phyloP scores from a whole-genome alignment of 2,888 invertebrate species.

The Trissolcus brochymenae region DNA sequence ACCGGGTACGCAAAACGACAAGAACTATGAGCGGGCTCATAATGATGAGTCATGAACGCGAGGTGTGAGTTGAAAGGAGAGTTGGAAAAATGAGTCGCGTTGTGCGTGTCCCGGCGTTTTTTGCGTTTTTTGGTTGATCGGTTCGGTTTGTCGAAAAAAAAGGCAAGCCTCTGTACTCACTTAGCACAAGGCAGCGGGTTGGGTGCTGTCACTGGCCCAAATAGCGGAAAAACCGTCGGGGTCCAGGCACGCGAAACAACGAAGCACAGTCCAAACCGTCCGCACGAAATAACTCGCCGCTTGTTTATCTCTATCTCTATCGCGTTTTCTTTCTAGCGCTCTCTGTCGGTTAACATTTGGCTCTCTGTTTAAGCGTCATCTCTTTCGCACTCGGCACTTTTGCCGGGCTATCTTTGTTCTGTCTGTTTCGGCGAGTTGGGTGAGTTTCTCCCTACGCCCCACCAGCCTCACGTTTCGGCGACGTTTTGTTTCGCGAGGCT shows the following conservation, averaged over 20 bases:
- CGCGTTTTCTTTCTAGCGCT: slow-evolving; percentile 11
- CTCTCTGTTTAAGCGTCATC: slow-evolving; percentile 1
- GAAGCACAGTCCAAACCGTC: slow-evolving; percentile 45
- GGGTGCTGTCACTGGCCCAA: slow-evolving; percentile 29
- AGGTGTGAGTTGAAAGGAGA: too few relatives aligned
- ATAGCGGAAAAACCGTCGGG: slow-evolving; percentile 32
- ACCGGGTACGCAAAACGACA: slow-evolving; percentile 6
- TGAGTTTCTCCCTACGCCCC: slow-evolving; percentile 20
- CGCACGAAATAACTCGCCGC: slow-evolving; percentile 45
- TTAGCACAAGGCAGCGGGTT: slow-evolving; percentile 43
- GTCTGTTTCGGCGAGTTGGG: slow-evolving; percentile 3
- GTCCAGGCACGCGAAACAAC: slow-evolving; percentile 37
- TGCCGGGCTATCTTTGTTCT: slow-evolving; percentile 10
- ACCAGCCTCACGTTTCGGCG: slow-evolving; percentile 29
- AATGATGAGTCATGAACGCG: too few relatives aligned
- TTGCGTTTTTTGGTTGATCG: neutral
- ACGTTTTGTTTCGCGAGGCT: slow-evolving; percentile 42
- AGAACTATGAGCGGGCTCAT: too few relatives aligned
- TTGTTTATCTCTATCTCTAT: slow-evolving; percentile 47
- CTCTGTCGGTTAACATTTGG: neutral
- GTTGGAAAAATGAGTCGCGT: too few relatives aligned
- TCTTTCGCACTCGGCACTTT: neutral
- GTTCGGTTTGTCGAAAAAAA: slow-evolving; percentile 12
- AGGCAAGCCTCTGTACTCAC: slow-evolving; percentile 46
- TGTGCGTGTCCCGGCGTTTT: slow-evolving; percentile 9